Base-by-base conservation (phyloP, 37 sponge, comb jelly and placozoan genomes). In the Chondrosia reniformis region DNA sequence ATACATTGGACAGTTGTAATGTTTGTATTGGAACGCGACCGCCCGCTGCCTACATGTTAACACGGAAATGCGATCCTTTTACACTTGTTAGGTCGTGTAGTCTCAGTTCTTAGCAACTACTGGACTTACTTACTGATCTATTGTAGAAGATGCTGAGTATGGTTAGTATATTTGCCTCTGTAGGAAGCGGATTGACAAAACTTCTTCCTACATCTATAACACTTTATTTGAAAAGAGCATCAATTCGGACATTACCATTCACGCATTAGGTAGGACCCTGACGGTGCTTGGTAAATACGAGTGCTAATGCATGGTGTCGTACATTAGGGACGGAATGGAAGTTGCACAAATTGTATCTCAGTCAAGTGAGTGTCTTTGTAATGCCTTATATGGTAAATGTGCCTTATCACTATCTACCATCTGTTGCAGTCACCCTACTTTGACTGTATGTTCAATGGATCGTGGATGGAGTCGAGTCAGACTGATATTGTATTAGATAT, bases 361-460 rank as follows among this genome's bases (percentile, higher is more conserved):
- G 79, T 21, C 92, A 91, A 88, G 92, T 91, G 44, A 22, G 63
- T 56, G n/a, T 36, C 12, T 25, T n/a, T n/a, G n/a, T 64, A n/a
- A n/a, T 28, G 52, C 39, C 10, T 56, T 27, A 46, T 63, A 2
- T 24, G 9, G 32, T 33, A 46, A 13, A 45, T 42, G 31, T 66
- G 33, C 43, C 67, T 79, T 21, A 24, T 52, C 28, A 8, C 2
- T 54, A 19, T 56, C 12, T 56, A 22, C 45, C 44, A 13, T 31
- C 56, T 54, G 36, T 34, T 78, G 33, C 52, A 91, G 92, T 91
- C 92, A 0, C 39, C 46, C 7, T 91, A 91, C 55, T 91, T 91
- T 64, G 42, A 76, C 3, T 76, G 85, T 52, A 86, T 91, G 88
- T 91, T 91, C 75, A 91, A 85, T 87, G 92, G 92, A 0, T 63